Evolutionary conservation across 2,113 vertebrate genomes (phyloP).

Genomic region (Cryptomyrus ogoouensis): DNA sequence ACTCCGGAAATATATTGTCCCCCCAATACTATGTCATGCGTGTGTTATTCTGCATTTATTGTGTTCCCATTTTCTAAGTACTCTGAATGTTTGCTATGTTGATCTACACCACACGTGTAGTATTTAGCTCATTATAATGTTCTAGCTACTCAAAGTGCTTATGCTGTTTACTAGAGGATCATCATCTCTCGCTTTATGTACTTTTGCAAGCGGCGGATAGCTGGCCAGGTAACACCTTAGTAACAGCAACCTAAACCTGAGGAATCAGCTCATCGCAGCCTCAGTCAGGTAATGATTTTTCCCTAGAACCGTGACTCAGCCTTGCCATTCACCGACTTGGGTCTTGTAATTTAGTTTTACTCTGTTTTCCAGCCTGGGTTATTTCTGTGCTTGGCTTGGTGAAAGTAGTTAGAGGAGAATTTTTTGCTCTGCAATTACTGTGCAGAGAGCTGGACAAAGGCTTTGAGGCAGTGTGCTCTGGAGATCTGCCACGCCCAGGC

Average conservation of each 20-base stretch:
- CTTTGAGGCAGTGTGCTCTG: background rate
- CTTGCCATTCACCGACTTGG: too few species aligned
- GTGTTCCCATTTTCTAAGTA: background rate
- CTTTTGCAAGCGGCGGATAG: background rate
- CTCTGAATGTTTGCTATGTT: background rate
- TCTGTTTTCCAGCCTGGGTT: background rate
- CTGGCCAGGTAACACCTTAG: background rate
- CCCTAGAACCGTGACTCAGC: background rate
- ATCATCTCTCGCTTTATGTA: background rate
- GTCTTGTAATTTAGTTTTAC: background rate
- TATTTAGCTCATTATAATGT: background rate
- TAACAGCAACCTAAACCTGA: background rate
- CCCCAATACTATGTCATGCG: background rate
- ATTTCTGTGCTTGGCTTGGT: conserved; percentile 8
- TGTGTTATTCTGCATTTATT: background rate
- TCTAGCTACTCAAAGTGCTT: background rate
- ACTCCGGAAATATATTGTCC: background rate
- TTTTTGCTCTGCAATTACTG: conserved; percentile 4
- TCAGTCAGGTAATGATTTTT: background rate
- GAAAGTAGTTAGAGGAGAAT: background rate
- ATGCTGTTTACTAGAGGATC: background rate
- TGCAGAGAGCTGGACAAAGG: background rate
- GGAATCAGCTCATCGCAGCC: background rate
- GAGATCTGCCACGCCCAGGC: background rate
- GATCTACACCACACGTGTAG: background rate